Percentiles rank a stretch among this genome's conserved stretches.
phyloP scores from a whole-genome alignment of 1,140 invertebrate species.

The Aphelenchoides fujianensis region DNA sequence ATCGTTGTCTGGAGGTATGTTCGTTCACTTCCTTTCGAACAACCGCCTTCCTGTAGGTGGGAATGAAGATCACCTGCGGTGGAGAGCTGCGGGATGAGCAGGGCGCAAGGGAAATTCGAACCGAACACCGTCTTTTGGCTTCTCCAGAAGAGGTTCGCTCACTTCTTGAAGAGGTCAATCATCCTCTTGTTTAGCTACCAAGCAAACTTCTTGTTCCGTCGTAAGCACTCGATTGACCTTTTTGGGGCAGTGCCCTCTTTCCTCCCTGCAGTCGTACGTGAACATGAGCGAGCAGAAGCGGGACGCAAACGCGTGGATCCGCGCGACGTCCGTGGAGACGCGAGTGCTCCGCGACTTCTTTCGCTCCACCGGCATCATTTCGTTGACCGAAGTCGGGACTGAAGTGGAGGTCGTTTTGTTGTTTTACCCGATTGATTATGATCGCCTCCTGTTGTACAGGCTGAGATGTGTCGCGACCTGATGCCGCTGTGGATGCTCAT shows the following conservation, averaged over 20 bases:
- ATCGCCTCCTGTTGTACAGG: neutral
- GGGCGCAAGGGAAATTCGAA: neutral
- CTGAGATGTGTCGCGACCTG: neutral
- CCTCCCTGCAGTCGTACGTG: neutral
- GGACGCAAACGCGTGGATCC: neutral
- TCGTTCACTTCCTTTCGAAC: neutral
- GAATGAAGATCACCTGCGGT: conserved; percentile 8
- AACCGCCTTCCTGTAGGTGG: neutral
- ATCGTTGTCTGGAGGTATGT: neutral
- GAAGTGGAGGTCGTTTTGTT: neutral
- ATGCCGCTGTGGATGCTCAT: conserved; percentile 1
- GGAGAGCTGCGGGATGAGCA: neutral
- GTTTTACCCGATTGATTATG: neutral
- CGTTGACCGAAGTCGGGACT: neutral
- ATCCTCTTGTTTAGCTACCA: too few relatives aligned
- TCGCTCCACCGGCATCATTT: neutral
- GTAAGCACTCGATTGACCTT: neutral
- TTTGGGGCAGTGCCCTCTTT: neutral
- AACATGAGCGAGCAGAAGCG: conserved; percentile 10
- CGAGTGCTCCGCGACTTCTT: conserved; percentile 1
- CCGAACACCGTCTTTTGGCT: neutral
- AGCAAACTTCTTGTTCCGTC: neutral
- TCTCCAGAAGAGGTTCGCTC: too few relatives aligned
- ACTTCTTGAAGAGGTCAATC: too few relatives aligned
- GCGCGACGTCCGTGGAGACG: neutral